Evolutionary conservation across 2,113 vertebrate species (phyloP), one percentile per base, ranked within the genome.

Genomic region (Erythrolamprus reginae): DNA sequence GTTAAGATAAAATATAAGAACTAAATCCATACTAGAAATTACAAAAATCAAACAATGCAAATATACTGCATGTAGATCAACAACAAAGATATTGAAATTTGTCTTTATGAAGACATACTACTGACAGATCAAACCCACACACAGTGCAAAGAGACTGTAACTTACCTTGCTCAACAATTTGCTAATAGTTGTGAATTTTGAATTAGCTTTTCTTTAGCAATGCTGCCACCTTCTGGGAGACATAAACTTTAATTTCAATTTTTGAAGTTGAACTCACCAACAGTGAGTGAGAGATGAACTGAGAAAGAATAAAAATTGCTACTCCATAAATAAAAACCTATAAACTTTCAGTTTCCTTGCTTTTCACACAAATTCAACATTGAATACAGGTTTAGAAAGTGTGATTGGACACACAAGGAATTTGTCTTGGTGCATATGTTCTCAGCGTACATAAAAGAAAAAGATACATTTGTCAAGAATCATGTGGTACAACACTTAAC

Each of bases 191-290:
- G 70, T 77, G 12, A 61, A 55, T 56, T 88, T 88, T 65, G 65
- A 89, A n/a, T 53, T 90, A 82, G 58, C 96, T 97, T 77, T 97
- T 89, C 96, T 95, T 97, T 92, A 94, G 52, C 96, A 97, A 97
- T 95, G 96, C 96, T 97, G 97, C 97, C 97, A 97, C 95, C 97
- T 97, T 94, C 97, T 97, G 97, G 93, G 89, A 70, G 70, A 21
- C 82, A 55, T 26, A 88, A 45, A 85, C 38, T 85, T 91, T 89
- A 0, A 19, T 33, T 82, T 58, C 28, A 52, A 19, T 19, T 89
- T 58, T 58, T 65, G 28, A 19, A 86, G 28, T 0, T 77, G 51
- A 21, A 89, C 82, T 33, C 23, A 4, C 10, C 0, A 61, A 24
- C 9, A 65, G 17, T 15, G 28, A 33, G 61, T 0, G 33, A 42